Evolutionary conservation across 2,797 vertebrate genomes (phyloP).

Genomic region (Oreochromis mossambicus): DNA sequence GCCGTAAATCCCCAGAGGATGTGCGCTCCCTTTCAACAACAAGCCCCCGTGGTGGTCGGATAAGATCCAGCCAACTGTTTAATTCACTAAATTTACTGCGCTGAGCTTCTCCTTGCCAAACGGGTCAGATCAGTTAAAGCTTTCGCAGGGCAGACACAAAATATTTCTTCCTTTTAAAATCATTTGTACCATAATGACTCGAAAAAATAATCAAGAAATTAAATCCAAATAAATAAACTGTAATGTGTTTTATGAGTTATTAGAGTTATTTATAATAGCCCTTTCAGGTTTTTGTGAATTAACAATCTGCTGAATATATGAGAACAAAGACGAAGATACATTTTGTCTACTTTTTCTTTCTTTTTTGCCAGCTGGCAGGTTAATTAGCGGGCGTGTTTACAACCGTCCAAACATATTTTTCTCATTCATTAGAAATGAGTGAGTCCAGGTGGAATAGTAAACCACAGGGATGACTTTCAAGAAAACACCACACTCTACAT

Average conservation of each 20-base stretch:
- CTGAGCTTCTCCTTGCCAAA: background rate
- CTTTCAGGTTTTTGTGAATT: background rate
- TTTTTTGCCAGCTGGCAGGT: background rate
- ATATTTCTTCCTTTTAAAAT: background rate
- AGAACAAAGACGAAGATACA: background rate
- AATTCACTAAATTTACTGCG: background rate
- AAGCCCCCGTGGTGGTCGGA: background rate
- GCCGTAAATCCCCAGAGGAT: background rate
- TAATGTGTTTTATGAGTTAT: background rate
- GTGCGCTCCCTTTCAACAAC: background rate
- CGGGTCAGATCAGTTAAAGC: background rate
- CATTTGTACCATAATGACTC: background rate
- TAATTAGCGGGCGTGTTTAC: background rate
- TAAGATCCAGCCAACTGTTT: slow-evolving; percentile 10
- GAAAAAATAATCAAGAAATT: background rate
- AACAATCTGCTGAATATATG: background rate
- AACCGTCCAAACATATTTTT: background rate
- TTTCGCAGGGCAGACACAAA: background rate
- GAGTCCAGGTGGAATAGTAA: background rate
- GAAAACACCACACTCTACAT: background rate
- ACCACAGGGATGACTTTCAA: background rate
- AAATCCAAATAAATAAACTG: background rate
- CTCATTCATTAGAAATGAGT: background rate
- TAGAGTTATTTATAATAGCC: background rate
- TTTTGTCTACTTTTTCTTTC: background rate